Conservation (phyloP, 1,140 invertebrate genomes). For the Solenopsis invicta region DNA sequence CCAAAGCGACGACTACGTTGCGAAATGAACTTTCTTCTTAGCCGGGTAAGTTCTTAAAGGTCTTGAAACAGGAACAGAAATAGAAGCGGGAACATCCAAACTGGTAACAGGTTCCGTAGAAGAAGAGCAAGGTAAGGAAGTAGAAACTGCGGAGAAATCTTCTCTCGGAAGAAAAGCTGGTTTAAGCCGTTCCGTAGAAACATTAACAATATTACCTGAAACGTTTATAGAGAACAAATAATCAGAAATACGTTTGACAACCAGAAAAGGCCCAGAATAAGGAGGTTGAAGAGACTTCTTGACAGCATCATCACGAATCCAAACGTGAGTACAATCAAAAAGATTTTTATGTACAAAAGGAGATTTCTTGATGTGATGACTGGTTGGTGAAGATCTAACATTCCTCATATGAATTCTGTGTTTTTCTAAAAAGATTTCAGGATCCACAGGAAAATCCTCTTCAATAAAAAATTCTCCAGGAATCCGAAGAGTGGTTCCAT, state of each 20-base stretch:
- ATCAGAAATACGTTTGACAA: neutral
- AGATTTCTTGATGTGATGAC: neutral
- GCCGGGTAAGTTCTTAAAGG: neutral
- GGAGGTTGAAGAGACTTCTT: neutral
- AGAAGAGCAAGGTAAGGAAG: neutral
- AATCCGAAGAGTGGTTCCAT: neutral
- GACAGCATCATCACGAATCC: neutral
- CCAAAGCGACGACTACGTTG: neutral
- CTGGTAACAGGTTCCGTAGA: too few species aligned
- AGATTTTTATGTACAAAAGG: neutral
- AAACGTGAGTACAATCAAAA: neutral
- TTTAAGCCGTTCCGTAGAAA: neutral
- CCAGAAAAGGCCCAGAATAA: neutral
- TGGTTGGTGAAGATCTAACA: neutral
- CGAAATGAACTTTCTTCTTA: neutral
- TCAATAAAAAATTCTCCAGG: conserved; percentile 26
- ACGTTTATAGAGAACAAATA: neutral
- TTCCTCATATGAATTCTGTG: neutral
- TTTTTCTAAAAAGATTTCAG: neutral
- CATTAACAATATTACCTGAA: neutral
- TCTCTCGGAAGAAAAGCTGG: neutral
- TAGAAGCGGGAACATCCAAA: too few species aligned
- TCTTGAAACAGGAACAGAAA: too few species aligned
- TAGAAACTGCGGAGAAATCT: neutral
- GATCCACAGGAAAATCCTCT: neutral